Evolutionary conservation across 2,888 invertebrate genomes (phyloP).

Genomic region (Ganaspis brasiliensis): DNA sequence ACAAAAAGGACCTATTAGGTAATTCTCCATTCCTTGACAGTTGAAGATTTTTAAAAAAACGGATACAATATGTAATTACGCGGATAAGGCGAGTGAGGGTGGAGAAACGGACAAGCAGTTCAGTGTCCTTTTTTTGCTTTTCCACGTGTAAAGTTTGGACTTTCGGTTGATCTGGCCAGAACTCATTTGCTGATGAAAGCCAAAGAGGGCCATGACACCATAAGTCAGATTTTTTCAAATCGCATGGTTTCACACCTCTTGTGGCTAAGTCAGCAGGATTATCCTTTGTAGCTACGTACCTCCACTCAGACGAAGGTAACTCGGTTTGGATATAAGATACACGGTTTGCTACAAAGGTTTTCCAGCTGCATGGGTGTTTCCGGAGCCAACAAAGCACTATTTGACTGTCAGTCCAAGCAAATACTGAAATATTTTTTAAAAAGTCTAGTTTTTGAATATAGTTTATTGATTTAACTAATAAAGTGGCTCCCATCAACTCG

Average conservation of each 20-base stretch:
- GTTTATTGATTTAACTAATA: conserved; percentile 47
- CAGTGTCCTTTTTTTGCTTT: neutral
- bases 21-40: neutral
- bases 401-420: conserved; percentile 63
- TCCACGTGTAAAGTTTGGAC: neutral
- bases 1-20: neutral
- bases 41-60: neutral
- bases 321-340: conserved; percentile 63
- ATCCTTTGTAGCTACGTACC: conserved; percentile 57
- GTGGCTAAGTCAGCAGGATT: conserved; percentile 52
- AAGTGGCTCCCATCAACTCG: conserved; percentile 53
- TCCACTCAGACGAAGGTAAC: conserved; percentile 61
- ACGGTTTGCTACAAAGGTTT: conserved; percentile 66
- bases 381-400: conserved; percentile 63
- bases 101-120: neutral
- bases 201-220: conserved; percentile 6
- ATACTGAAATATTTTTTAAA: conserved; percentile 37
- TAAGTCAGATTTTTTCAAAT: neutral
- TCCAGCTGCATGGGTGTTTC: conserved; percentile 63
- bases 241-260: conserved; percentile 30
- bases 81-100: conserved; percentile 2
- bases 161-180: conserved; percentile 44
- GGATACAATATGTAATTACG: neutral
- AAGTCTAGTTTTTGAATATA: conserved; percentile 43
- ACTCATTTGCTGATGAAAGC: neutral